These are phyloP conservation scores for Synergus japonicus DNA, from an alignment of 2,888 invertebrate species.

Conservation along the genomic window DNA sequence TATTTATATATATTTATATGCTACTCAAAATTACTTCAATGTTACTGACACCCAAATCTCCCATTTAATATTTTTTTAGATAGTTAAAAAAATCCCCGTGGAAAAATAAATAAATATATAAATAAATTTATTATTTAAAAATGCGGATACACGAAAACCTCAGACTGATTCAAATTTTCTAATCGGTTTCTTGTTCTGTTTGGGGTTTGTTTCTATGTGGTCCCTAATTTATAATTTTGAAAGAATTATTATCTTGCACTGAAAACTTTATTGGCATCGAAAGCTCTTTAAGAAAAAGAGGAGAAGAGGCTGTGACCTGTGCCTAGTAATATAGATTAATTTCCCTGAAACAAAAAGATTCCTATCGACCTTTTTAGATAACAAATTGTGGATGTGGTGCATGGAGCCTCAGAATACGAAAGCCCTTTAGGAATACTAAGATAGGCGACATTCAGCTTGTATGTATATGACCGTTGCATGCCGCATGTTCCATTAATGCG, in stretches of 20 bases:
- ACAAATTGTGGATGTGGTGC: constrained; percentile 76
- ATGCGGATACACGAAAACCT: no score
- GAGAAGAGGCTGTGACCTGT: background rate
- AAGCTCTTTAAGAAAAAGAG: background rate
- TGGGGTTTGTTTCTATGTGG: no score
- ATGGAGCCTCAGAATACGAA: constrained; percentile 75
- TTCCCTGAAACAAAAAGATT: constrained; percentile 51
- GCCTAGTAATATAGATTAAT: constrained; percentile 31
- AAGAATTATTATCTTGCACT: background rate
- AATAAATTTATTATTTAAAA: no score
- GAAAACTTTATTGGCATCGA: background rate
- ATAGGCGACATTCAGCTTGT: constrained; percentile 76
- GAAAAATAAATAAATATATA: no score
- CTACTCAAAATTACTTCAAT: no score
- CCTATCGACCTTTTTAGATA: constrained; percentile 73
- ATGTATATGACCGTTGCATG: constrained; percentile 74
- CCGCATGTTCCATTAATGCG: constrained; percentile 67
- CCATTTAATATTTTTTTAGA: no score
- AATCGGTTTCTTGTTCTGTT: no score
- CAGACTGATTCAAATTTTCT: no score
- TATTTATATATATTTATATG: no score
- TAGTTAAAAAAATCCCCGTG: no score
- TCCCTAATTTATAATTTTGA: background rate
- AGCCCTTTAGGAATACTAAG: constrained; percentile 75
- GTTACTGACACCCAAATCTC: no score